Base-by-base conservation (phyloP, 2,888 invertebrate genomes). In the Mythimna impura region DNA sequence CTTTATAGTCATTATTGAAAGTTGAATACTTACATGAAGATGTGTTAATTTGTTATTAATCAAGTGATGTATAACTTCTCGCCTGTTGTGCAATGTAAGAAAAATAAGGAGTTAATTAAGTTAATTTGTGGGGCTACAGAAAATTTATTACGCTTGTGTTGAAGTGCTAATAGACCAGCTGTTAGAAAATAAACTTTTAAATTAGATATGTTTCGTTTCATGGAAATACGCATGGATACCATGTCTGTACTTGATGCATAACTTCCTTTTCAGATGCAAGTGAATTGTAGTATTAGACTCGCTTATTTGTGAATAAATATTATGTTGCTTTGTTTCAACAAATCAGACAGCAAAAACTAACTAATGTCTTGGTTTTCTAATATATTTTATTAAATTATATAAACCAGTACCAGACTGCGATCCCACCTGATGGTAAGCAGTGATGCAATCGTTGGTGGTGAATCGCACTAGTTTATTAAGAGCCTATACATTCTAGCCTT, bases 41-140 rank as follows among this genome's bases (percentile, higher is more conserved):
- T 78, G 80, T 69, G 71, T 83, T 76, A 75, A 83, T 81, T 72
- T 68, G 22, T 68, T 30, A 30, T 40, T 43, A 62, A 64, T 54
- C 17, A 25, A 40, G 62, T 73, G 40, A 62, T 72, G 54, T 66
- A 67, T 61, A 47, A 20, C 25, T 52, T 54, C 17, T 58, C 34
- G 47, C 60, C 7, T 1, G n/a, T 61, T 25, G 40, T 8, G 43
- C 5, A 52, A 78, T 40, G 25, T 57, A 50, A 12, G 14, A 25
- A 12, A 66, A 63, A 68, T 34, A 52, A 64, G 43, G 60, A 47
- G 43, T 60, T 77, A 62, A 70, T 66, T 76, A 25, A 63, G 55
- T 17, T 70, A 55, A 81, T 76, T 70, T 40, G 55, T 68, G 34
- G 14, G 8, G 9, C 30, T 57, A 6, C 22, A 36, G 34, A 30